Evolutionary conservation across 2,113 vertebrate species (phyloP), one percentile per base, ranked within the genome.

Genomic region (Acanthisitta chloris): DNA sequence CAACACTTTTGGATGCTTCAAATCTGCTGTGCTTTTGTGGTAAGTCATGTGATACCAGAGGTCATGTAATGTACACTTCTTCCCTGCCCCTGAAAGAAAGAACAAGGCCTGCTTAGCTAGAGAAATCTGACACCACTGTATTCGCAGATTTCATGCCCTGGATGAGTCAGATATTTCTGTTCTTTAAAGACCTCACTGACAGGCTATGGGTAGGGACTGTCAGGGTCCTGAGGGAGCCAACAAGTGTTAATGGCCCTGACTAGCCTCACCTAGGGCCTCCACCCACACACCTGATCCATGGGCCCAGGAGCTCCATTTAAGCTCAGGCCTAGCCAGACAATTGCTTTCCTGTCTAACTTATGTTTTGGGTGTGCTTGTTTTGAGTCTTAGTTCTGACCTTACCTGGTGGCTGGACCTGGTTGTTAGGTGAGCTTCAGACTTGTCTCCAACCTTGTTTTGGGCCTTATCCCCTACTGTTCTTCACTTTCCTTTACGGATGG

Each of bases 291-390:
- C 7, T 15, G 7, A 15, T 23, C 17, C 2, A 0, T 9, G n/a
- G 36, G 49, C 17, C 8, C 36, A 59, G 54, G 23, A 81, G 24
- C 42, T 65, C 17, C 16, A 46, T 46, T 70, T 58, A 62, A 84
- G 23, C 51, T 86, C 29, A 34, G 52, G 19, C 12, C 17, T 61
- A 36, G 19, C 0, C 0, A 14, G 1, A 1, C 0, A 1, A 0
- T 2, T 0, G n/a, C 0, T 0, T 66, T 0, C 0, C 3, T 31
- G 0, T 7, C 1, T 59, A 5, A 78, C 12, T 0, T 43, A 0
- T 3, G 0, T 6, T 67, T 2, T 5, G 10, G 2, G 3, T 19
- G 2, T 36, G 4, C 0, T 46, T 57, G 3, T 4, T 52, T 52
- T 10, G 20, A 15, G 24, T 42, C 1, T 4, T 61, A 4, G 4